A percentile compares a stretch with the other conserved stretches of the same genome.
These are phyloP conservation scores for Theretra japonica DNA, from an alignment of 2,888 invertebrate genomes.

Conservation along the genomic window DNA sequence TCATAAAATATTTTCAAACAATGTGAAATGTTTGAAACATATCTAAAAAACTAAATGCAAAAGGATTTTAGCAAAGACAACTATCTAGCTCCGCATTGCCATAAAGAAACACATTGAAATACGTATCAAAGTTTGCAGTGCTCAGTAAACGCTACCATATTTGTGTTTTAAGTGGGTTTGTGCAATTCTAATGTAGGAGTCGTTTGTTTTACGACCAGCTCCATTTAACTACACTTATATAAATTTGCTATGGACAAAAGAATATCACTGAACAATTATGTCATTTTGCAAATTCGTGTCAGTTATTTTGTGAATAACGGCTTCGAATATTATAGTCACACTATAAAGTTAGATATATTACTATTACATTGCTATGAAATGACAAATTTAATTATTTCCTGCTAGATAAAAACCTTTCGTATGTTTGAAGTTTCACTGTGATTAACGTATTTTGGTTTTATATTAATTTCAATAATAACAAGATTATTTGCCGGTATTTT, in stretches of 20 bases:
- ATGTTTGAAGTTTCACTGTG: too few relatives aligned
- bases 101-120: neutral
- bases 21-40: neutral
- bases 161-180: conserved; percentile 17
- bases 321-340: neutral
- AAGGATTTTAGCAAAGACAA: neutral
- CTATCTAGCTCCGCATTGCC: neutral
- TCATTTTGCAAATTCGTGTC: neutral
- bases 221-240: conserved; percentile 8
- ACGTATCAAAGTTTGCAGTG: neutral
- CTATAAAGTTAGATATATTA: too few relatives aligned
- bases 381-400: too few relatives aligned
- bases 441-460: too few relatives aligned
- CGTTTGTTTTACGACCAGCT: conserved; percentile 8
- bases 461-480: too few relatives aligned
- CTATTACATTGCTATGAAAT: too few relatives aligned
- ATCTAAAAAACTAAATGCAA: neutral
- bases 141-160: conserved; percentile 12
- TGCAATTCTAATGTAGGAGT: conserved; percentile 17
- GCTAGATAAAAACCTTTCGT: too few relatives aligned
- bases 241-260: neutral
- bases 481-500: neutral
- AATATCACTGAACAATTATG: neutral
- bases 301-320: neutral
- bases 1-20: too few relatives aligned